Conservation (phyloP, 2,888 invertebrate genomes). For the Sylvicola cinctus region DNA sequence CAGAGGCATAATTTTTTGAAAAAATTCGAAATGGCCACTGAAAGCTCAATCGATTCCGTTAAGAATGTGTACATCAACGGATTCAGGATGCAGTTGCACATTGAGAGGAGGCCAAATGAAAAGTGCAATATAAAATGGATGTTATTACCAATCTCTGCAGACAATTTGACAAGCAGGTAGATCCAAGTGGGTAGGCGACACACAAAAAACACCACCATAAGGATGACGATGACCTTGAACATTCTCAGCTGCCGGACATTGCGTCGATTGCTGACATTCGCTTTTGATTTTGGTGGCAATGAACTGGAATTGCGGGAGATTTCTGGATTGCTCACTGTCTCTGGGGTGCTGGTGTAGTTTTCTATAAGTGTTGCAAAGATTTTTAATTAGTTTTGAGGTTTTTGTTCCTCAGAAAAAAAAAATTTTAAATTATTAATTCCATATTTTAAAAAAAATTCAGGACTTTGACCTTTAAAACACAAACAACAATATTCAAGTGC, state of each 20-base stretch:
- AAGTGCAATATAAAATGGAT: conserved; percentile 28
- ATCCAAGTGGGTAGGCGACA: conserved; percentile 33
- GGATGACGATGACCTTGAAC: conserved; percentile 31
- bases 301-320: no score
- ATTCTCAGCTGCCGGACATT: conserved; percentile 31
- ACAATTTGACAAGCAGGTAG: conserved; percentile 27
- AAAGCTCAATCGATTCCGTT: conserved; percentile 25
- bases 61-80: conserved; percentile 38
- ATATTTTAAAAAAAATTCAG: no score
- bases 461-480: no score
- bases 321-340: no score
- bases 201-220: conserved; percentile 31
- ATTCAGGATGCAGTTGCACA: conserved; percentile 32
- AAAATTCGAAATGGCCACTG: not conserved
- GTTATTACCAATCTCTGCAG: conserved; percentile 14
- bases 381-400: no score
- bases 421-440: no score
- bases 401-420: no score
- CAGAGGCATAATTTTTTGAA: no score
- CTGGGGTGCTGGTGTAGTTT: no score
- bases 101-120: conserved; percentile 28
- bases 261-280: conserved; percentile 5
- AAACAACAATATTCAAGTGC: no score
- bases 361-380: no score
- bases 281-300: no score